Evolutionary conservation across 1,140 invertebrate species (phyloP).

Genomic region (Pissodes strobi): DNA sequence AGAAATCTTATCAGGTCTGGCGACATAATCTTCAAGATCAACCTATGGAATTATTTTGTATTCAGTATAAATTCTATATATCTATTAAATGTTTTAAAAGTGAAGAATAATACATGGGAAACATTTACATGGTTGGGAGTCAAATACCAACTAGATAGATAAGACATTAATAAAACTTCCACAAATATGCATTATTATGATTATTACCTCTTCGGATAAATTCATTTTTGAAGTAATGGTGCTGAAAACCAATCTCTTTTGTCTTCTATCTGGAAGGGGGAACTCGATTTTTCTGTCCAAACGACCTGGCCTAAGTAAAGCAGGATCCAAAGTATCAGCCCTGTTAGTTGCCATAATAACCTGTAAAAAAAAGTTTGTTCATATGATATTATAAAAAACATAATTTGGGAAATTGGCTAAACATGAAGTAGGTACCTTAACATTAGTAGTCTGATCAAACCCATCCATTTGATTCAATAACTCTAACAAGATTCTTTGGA

Average conservation of each 20-base stretch:
- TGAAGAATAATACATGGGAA: no score
- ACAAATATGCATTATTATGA: no score
- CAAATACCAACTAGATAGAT: no score
- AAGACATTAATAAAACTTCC: no score
- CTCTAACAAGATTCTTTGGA: constrained; percentile 97
- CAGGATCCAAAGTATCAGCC: constrained; percentile 98
- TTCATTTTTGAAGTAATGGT: constrained; percentile 99
- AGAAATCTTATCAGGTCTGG: constrained; percentile 96
- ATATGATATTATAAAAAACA: background rate
- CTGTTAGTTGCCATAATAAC: constrained; percentile 99
- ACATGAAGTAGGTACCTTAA: constrained; percentile 86
- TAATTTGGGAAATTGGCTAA: no score
- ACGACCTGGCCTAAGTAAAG: constrained; percentile 93
- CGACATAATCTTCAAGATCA: constrained; percentile 98
- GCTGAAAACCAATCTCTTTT: constrained; percentile 97
- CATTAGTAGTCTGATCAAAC: constrained; percentile 99
- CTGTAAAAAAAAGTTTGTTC: constrained; percentile 57
- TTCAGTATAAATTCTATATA: no score
- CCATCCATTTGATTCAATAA: constrained; percentile 99
- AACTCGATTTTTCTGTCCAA: constrained; percentile 99
- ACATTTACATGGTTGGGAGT: no score
- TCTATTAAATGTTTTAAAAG: no score
- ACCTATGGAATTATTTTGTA: constrained; percentile 65
- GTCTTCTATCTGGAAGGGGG: constrained; percentile 94
- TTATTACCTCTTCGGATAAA: constrained; percentile 91